These are phyloP conservation scores for Probaryconus sp. DNA, from an alignment of 1,140 invertebrate species.

Conservation along the genomic window DNA sequence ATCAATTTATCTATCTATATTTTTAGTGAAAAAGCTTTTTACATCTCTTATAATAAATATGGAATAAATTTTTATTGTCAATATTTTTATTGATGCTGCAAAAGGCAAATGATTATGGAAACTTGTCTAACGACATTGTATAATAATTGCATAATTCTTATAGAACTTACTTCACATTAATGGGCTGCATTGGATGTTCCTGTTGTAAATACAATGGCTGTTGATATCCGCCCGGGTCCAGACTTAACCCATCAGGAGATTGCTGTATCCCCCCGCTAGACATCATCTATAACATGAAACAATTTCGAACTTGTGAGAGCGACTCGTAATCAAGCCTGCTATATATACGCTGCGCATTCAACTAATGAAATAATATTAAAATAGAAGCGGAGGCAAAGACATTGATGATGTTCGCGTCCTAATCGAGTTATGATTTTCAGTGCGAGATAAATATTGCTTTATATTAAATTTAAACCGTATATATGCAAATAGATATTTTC, in stretches of 20 bases:
- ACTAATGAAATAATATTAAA: slow-evolving; percentile 42
- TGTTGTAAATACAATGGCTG: slow-evolving; percentile 83
- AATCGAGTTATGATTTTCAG: slow-evolving; percentile 22
- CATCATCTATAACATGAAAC: slow-evolving; percentile 73
- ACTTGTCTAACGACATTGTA: too few species aligned
- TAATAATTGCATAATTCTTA: too few species aligned
- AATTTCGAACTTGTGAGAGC: slow-evolving; percentile 25
- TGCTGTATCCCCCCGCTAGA: slow-evolving; percentile 82
- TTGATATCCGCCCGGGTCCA: slow-evolving; percentile 84
- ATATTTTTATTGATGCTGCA: too few species aligned
- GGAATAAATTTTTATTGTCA: too few species aligned
- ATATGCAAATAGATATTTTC: too few species aligned
- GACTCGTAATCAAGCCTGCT: slow-evolving; percentile 31
- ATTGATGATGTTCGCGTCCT: not conserved
- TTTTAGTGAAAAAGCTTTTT: too few species aligned
- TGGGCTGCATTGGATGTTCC: slow-evolving; percentile 77
- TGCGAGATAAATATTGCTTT: slow-evolving; percentile 5
- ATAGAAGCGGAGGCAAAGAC: slow-evolving; percentile 20
- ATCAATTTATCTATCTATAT: too few species aligned
- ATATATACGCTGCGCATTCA: slow-evolving; percentile 7
- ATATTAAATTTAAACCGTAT: too few species aligned
- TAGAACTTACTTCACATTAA: slow-evolving; percentile 76
- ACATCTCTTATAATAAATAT: too few species aligned
- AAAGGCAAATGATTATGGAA: too few species aligned
- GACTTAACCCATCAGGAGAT: slow-evolving; percentile 82